Conservation (phyloP, 1,140 invertebrate species). For the Vanessa atalanta region DNA sequence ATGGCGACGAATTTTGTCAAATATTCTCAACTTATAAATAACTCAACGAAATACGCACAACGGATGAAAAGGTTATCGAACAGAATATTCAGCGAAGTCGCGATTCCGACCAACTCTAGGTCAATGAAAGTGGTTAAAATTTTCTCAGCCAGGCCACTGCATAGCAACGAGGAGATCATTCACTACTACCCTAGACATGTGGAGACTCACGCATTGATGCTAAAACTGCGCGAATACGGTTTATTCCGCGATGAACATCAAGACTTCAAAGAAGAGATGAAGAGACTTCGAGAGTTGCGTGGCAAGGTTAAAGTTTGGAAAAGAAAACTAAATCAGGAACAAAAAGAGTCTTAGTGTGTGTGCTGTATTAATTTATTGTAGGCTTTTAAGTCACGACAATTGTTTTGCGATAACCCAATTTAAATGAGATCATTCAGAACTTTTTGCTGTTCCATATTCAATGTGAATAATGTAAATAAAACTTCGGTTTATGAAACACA, state of each 20-base stretch:
- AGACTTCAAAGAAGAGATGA: slow-evolving; percentile 96
- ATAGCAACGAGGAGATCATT: slow-evolving; percentile 87
- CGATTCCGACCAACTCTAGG: slow-evolving; percentile 85
- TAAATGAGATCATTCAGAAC: no score
- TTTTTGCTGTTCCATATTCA: neutral
- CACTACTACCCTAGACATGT: slow-evolving; percentile 93
- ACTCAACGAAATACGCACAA: slow-evolving; percentile 88
- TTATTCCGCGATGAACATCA: slow-evolving; percentile 93
- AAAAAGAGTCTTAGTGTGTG: slow-evolving; percentile 46
- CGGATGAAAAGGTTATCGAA: slow-evolving; percentile 93
- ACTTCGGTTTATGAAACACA: neutral
- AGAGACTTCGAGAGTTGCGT: slow-evolving; percentile 86
- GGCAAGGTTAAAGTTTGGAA: slow-evolving; percentile 86
- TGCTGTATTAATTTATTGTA: neutral
- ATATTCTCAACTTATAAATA: slow-evolving; percentile 86
- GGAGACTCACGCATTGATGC: slow-evolving; percentile 88
- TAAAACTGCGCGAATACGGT: slow-evolving; percentile 87
- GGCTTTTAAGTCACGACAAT: neutral
- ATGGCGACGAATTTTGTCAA: slow-evolving; percentile 82
- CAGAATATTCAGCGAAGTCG: slow-evolving; percentile 94
- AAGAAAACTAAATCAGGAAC: slow-evolving; percentile 50
- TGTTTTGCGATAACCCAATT: neutral
- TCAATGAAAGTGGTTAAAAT: slow-evolving; percentile 92
- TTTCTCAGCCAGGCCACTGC: slow-evolving; percentile 87
- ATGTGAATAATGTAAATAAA: neutral